A percentile compares a stretch with the other conserved stretches of the same genome.
phyloP scores from a whole-genome alignment of 1,140 invertebrate species.

The Dryas iulia region DNA sequence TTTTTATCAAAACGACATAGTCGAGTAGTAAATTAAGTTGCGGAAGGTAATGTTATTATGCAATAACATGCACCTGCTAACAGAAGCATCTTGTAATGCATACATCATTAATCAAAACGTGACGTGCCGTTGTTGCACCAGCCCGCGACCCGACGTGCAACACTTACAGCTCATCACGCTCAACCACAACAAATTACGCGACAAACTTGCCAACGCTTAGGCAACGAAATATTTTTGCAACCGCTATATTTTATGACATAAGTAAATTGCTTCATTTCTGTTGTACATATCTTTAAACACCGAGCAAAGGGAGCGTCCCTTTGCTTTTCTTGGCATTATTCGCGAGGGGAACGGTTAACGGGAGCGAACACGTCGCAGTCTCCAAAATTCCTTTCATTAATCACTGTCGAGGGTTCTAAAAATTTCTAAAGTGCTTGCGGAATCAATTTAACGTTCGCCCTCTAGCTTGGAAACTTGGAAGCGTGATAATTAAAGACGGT shows the following conservation, averaged over 20 bases:
- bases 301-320: constrained; percentile 48
- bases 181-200: constrained; percentile 62
- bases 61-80: constrained; percentile 30
- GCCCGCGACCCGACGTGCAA: constrained; percentile 23
- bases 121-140: constrained; percentile 38
- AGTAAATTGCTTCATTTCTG: constrained; percentile 54
- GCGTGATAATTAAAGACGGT: constrained; percentile 68
- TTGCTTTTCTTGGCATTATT: constrained; percentile 50
- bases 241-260: constrained; percentile 62
- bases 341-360: constrained; percentile 40
- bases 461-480: constrained; percentile 62
- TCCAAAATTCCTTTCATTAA: constrained; percentile 74
- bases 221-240: constrained; percentile 47
- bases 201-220: constrained; percentile 49
- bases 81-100: constrained; percentile 32
- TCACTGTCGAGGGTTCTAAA: constrained; percentile 76
- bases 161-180: constrained; percentile 63
- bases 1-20: too few species aligned
- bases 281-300: constrained; percentile 37
- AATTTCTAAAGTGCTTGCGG: constrained; percentile 68
- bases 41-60: constrained; percentile 14
- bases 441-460: constrained; percentile 72
- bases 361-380: constrained; percentile 50
- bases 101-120: constrained; percentile 48
- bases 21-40: not conserved